Percentiles rank a stretch among this genome's conserved stretches.
These are phyloP conservation scores for Cynopterus sphinx DNA, from an alignment of 2,797 vertebrate species.

Conservation along the genomic window DNA sequence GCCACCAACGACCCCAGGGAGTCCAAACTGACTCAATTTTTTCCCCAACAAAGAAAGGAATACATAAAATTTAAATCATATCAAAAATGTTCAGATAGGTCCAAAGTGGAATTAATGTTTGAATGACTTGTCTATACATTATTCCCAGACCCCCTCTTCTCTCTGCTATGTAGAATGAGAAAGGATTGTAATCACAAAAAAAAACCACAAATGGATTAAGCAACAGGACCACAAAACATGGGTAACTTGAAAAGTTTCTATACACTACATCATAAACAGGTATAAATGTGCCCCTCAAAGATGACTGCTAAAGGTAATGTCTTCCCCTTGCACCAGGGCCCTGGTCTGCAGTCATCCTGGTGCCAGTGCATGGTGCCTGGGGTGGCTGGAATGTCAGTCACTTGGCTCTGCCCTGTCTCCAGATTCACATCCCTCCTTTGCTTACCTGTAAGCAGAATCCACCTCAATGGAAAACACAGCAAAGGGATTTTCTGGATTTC, in stretches of 20 bases:
- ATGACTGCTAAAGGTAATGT: neutral
- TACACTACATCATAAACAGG: neutral
- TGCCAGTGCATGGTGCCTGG: neutral
- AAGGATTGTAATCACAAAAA: neutral
- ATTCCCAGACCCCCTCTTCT: neutral
- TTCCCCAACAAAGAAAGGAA: constrained; percentile 14
- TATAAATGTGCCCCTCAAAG: neutral
- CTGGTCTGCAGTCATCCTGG: accelerated
- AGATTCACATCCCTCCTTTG: neutral
- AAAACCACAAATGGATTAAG: neutral
- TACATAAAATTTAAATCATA: constrained; percentile 48
- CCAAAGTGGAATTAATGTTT: neutral
- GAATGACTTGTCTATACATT: neutral
- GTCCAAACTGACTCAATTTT: constrained; percentile 27
- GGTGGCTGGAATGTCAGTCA: neutral
- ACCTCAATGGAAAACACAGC: neutral
- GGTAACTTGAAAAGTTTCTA: neutral
- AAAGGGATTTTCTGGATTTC: neutral
- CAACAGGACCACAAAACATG: neutral
- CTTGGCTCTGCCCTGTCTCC: accelerated
- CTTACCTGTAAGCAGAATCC: neutral
- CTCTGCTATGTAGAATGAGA: neutral
- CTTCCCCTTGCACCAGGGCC: neutral
- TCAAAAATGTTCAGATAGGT: constrained; percentile 68
- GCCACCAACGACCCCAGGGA: neutral